Evolutionary conservation across 2,888 invertebrate genomes (phyloP).

Genomic region (Andrena haemorrhoa): DNA sequence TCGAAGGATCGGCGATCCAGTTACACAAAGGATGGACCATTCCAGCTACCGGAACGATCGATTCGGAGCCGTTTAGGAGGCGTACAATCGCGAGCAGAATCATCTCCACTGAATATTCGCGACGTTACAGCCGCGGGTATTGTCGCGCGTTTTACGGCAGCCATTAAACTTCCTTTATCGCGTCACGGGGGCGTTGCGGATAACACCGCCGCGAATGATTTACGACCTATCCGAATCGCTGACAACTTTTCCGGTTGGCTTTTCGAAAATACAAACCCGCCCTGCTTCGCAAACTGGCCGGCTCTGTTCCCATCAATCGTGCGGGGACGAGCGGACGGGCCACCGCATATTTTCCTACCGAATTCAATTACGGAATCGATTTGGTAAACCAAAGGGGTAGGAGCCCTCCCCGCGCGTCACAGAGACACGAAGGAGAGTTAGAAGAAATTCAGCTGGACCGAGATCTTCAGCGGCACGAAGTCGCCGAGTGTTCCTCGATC

Average conservation of each 20-base stretch:
- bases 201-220: neutral
- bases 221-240: conserved; percentile 1
- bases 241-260: conserved; percentile 8
- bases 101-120: neutral
- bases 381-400: neutral
- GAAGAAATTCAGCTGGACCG: too few relatives aligned
- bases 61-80: neutral
- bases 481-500: neutral
- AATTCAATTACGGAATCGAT: neutral
- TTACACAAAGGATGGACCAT: too few relatives aligned
- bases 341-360: neutral
- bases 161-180: conserved; percentile 4
- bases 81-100: neutral
- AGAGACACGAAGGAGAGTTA: too few relatives aligned
- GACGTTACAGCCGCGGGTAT: neutral
- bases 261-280: neutral
- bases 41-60: neutral
- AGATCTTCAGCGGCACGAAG: too few relatives aligned
- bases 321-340: neutral
- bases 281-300: neutral
- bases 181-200: neutral
- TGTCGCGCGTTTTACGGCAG: neutral
- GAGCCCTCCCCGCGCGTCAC: too few relatives aligned
- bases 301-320: neutral
- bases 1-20: too few relatives aligned